These are phyloP conservation scores for Halocaridina rubra DNA, from an alignment of 2,888 invertebrate genomes.

Conservation along the genomic window DNA sequence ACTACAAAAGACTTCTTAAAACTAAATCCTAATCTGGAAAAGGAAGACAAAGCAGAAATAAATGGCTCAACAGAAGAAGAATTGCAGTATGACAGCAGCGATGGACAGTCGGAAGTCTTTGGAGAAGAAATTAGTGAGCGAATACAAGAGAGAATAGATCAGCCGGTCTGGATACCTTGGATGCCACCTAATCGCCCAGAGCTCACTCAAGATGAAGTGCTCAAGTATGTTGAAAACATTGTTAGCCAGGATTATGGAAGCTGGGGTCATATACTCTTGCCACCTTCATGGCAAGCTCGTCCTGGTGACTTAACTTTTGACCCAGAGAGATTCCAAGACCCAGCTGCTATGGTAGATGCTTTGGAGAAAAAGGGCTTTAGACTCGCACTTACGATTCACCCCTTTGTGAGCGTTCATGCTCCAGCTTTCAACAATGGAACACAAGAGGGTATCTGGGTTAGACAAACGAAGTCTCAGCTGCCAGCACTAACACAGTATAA, in stretches of 20 bases:
- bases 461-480: slow-evolving; percentile 46
- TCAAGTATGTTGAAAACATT: slow-evolving; percentile 51
- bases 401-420: slow-evolving; percentile 45
- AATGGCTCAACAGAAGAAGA: no score
- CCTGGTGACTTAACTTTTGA: slow-evolving; percentile 54
- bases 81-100: no score
- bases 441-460: slow-evolving; percentile 43
- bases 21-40: background rate
- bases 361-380: slow-evolving; percentile 42
- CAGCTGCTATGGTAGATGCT: slow-evolving; percentile 12
- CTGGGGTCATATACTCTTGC: slow-evolving; percentile 55
- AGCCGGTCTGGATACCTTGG: slow-evolving; percentile 60
- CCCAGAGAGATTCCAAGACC: slow-evolving; percentile 47
- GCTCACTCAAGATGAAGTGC: slow-evolving; percentile 48
- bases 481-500: slow-evolving; percentile 46
- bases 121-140: slow-evolving; percentile 3
- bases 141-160: slow-evolving; percentile 34
- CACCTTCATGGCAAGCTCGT: slow-evolving; percentile 49
- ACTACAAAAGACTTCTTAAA: background rate
- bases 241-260: background rate
- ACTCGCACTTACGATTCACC: slow-evolving; percentile 43
- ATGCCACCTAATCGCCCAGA: slow-evolving; percentile 28
- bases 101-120: slow-evolving; percentile 22
- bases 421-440: slow-evolving; percentile 36
- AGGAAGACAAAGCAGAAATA: background rate